Base-by-base conservation (phyloP, 2,888 invertebrate genomes). In the Marasmarcha lunaedactyla region DNA sequence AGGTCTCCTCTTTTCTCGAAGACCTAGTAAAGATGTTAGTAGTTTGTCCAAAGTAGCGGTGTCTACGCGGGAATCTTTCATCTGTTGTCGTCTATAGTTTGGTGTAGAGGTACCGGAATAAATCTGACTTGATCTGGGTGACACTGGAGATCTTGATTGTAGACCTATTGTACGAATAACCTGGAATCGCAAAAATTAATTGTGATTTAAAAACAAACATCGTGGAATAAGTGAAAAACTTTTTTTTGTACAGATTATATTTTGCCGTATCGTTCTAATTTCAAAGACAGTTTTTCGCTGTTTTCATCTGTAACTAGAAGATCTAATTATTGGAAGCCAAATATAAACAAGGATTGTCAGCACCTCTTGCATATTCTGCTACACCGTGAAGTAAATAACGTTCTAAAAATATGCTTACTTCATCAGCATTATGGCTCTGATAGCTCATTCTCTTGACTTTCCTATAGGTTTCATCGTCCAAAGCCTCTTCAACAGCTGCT, bases 371-470 rank as follows among this genome's bases (percentile, higher is more conserved):
- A n/a, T n/a, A n/a, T n/a, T n/a, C n/a, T n/a, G n/a, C n/a, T n/a
- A n/a, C n/a, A n/a, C n/a, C n/a, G n/a, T n/a, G n/a, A n/a, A n/a
- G n/a, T n/a, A n/a, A n/a, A n/a, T n/a, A n/a, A n/a, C n/a, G n/a
- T n/a, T n/a, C n/a, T 20, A 5, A 20, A 20, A 20, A 20, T 20
- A 27, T 4, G 44, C 54, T 57, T 72, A 90, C 90, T 77, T 89
- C 89, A 27, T 89, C 89, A 11, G 87, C 86, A 33, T 84, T 87
- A 51, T 89, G 89, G 48, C 88, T 88, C 33, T 90, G 89, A 55
- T 90, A 91, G 57, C 90, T 90, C 77, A 89, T 86, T 43, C 90
- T 77, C 55, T 89, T 89, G 14, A 91, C 89, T 69, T 89, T 90
- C 42, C 88, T 84, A 52, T 89, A 90, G 0, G 90, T 90, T 30